These are phyloP conservation scores for Microtus ochrogaster DNA, from an alignment of 2,113 vertebrate species.

Conservation along the genomic window DNA sequence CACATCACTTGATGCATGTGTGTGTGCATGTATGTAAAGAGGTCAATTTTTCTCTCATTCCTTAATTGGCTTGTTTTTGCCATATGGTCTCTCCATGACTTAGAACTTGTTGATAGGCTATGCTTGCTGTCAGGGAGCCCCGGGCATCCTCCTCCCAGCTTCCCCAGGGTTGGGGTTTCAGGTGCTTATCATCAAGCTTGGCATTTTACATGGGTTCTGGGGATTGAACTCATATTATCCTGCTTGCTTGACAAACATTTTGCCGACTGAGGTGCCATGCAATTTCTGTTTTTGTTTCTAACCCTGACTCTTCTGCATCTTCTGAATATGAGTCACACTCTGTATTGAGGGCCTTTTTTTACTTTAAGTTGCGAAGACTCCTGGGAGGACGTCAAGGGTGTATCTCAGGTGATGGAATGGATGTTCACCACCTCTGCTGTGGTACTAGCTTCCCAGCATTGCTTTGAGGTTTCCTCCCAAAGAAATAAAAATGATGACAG, in stretches of 20 bases:
- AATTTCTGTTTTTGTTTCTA: not conserved
- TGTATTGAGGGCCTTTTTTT: not conserved
- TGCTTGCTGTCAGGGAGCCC: not conserved
- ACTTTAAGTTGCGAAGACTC: not conserved
- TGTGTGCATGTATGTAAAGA: not conserved
- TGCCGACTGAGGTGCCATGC: too few relatives aligned
- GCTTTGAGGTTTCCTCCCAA: not conserved
- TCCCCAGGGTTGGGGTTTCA: not conserved
- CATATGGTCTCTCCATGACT: too few relatives aligned
- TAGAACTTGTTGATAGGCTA: not conserved
- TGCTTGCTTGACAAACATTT: not conserved
- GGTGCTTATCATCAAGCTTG: too few relatives aligned
- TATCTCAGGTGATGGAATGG: not conserved
- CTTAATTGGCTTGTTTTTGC: not conserved
- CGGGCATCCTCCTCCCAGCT: not conserved
- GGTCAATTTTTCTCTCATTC: not conserved
- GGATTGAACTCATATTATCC: too few relatives aligned
- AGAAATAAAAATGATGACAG: not conserved
- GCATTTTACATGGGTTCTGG: not conserved
- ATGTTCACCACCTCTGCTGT: not conserved
- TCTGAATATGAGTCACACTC: not conserved
- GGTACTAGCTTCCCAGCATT: not conserved
- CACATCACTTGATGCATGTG: too few relatives aligned
- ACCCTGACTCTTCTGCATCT: not conserved
- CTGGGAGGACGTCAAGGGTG: not conserved